Evolutionary conservation across 1,140 invertebrate species (phyloP).

Genomic region (Tetramorium parvispinum): DNA sequence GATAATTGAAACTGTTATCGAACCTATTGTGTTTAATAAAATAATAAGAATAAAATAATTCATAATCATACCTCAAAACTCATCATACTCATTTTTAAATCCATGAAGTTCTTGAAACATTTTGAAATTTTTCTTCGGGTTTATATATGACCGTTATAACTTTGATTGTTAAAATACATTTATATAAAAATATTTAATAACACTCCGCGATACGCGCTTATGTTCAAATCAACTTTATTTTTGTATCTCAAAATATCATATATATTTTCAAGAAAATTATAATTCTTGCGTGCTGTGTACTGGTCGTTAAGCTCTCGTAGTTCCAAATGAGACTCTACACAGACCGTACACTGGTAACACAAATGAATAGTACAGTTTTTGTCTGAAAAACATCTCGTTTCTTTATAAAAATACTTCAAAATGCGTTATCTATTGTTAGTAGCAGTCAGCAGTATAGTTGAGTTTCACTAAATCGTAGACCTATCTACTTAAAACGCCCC

Average conservation of each 20-base stretch:
- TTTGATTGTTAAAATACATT: slow-evolving; percentile 8
- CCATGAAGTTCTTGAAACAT: background rate
- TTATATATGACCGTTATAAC: background rate
- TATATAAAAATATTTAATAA: background rate
- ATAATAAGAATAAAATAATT: background rate
- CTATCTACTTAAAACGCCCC: slow-evolving; percentile 1
- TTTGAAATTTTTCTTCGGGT: background rate
- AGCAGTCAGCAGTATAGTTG: background rate
- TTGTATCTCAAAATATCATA: slow-evolving; percentile 22
- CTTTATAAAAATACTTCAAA: slow-evolving; percentile 38
- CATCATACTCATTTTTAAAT: background rate
- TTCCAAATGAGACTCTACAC: slow-evolving; percentile 2
- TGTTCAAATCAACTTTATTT: slow-evolving; percentile 21
- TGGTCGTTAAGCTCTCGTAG: background rate
- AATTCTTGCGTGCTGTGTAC: background rate
- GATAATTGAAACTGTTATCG: background rate
- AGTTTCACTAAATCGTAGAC: background rate
- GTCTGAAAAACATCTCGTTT: slow-evolving; percentile 8
- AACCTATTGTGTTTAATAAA: background rate
- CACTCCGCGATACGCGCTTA: background rate
- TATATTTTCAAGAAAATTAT: background rate
- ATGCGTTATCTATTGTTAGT: slow-evolving; percentile 15
- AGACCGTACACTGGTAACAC: background rate
- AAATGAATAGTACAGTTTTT: slow-evolving; percentile 23
- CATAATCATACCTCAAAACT: background rate